These are phyloP conservation scores for Archaeoteleia sp. DNA, from an alignment of 2,888 invertebrate species.

Conservation along the genomic window DNA sequence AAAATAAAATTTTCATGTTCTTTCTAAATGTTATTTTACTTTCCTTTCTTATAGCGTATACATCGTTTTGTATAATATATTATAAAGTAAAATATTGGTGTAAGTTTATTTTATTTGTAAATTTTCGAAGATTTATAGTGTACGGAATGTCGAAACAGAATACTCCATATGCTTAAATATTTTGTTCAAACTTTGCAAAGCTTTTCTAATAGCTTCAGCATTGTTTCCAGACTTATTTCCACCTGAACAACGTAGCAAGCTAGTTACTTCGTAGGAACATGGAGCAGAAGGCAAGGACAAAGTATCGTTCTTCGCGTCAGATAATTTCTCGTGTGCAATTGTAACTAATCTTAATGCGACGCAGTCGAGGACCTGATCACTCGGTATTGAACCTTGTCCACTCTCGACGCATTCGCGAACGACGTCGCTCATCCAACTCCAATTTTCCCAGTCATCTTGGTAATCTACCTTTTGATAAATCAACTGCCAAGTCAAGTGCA, in stretches of 20 bases:
- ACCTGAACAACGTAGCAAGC: constrained; percentile 27
- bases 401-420: constrained; percentile 63
- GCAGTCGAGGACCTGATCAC: constrained; percentile 63
- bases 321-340: constrained; percentile 46
- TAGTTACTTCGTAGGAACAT: constrained; percentile 32
- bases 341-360: constrained; percentile 58
- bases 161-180: constrained; percentile 35
- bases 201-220: constrained; percentile 18
- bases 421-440: constrained; percentile 65
- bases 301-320: constrained; percentile 14
- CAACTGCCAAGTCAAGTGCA: constrained; percentile 61
- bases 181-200: constrained; percentile 37
- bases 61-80: no score
- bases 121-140: background rate
- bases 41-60: background rate
- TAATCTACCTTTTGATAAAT: constrained; percentile 62
- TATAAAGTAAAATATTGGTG: no score
- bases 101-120: no score
- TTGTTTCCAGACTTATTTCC: constrained; percentile 12
- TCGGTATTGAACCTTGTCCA: constrained; percentile 57
- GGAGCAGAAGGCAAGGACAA: background rate
- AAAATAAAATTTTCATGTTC: constrained; percentile 70
- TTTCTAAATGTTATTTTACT: constrained; percentile 50
- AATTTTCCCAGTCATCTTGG: constrained; percentile 66
- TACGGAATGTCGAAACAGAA: constrained; percentile 24